Percentiles rank a stretch among this genome's conserved stretches.
These are phyloP conservation scores for Aphis gossypii DNA, from an alignment of 1,140 invertebrate genomes.

Conservation along the genomic window DNA sequence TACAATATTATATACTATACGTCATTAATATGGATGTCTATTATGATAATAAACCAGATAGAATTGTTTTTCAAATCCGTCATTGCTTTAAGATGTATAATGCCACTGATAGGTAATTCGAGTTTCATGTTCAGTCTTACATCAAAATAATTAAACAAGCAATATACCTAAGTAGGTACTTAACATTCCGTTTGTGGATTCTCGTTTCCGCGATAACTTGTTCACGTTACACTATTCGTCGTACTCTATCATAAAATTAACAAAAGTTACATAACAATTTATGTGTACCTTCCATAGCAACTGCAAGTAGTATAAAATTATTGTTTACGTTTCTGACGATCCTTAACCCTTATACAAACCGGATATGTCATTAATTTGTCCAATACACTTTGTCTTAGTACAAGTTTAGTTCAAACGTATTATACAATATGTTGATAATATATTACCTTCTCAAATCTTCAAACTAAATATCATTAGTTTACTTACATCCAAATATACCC, in stretches of 20 bases:
- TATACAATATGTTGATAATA: no score
- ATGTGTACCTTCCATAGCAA: neutral
- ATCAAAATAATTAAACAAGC: neutral
- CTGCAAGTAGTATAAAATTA: neutral
- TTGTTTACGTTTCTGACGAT: neutral
- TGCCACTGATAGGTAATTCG: neutral
- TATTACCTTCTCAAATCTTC: no score
- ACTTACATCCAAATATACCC: no score
- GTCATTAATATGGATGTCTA: neutral
- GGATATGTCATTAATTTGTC: neutral
- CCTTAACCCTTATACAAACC: no score
- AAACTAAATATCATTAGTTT: no score
- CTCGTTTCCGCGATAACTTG: neutral
- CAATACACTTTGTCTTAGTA: neutral
- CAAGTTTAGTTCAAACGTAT: neutral
- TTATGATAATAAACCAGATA: neutral
- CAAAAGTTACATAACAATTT: neutral
- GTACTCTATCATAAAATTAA: neutral
- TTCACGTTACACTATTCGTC: neutral
- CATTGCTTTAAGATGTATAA: neutral
- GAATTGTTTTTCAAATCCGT: neutral
- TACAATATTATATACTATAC: neutral
- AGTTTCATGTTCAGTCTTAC: neutral
- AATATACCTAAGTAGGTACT: neutral
- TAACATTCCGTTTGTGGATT: neutral